Conservation (phyloP, 2,888 invertebrate genomes). For the Catocala fraxini region DNA sequence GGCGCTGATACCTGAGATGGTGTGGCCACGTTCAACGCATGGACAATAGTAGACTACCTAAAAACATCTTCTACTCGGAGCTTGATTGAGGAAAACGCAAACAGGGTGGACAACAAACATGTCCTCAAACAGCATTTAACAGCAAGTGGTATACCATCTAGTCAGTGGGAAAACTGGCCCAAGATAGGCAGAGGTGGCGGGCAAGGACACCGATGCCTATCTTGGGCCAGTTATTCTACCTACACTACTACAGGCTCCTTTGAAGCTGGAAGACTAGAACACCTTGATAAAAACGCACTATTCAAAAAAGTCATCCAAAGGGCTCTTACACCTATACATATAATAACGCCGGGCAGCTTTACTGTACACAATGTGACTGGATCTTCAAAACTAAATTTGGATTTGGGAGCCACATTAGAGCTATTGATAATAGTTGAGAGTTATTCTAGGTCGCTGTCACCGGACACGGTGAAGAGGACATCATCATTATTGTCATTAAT, state of each 20-base stretch:
- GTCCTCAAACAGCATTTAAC: slow-evolving; percentile 3
- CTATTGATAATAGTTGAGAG: too few relatives aligned
- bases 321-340: not conserved
- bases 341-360: not conserved
- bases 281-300: not conserved
- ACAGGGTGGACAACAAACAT: not conserved
- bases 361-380: not conserved
- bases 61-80: slow-evolving; percentile 6
- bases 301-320: not conserved
- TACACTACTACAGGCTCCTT: not conserved
- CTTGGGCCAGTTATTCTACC: too few relatives aligned
- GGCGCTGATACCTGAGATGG: slow-evolving; percentile 14
- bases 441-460: too few relatives aligned
- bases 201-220: too few relatives aligned
- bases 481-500: too few relatives aligned
- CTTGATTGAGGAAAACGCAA: not conserved
- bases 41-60: slow-evolving; percentile 10
- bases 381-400: not conserved
- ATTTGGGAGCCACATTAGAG: slow-evolving; percentile 1
- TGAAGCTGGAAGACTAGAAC: not conserved
- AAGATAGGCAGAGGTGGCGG: not conserved
- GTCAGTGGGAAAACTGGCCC: not conserved
- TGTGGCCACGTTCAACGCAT: slow-evolving; percentile 17
- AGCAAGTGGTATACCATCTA: not conserved
- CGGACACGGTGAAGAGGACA: too few relatives aligned